Evolutionary conservation across 1,140 invertebrate species (phyloP).

Genomic region (Tenebrio molitor): DNA sequence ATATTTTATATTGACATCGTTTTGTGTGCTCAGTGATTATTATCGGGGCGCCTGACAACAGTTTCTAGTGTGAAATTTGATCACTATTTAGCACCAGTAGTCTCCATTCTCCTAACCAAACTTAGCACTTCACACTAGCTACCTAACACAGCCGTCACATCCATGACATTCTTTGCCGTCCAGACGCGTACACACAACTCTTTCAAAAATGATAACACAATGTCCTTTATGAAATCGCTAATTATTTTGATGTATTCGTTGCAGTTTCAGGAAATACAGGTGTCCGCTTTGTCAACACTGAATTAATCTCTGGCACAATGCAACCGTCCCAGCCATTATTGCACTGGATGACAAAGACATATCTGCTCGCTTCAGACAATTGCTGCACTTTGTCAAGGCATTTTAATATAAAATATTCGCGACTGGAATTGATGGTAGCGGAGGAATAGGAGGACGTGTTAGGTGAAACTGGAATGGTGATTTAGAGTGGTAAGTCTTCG

Average conservation of each 20-base stretch:
- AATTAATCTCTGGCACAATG: conserved; percentile 24
- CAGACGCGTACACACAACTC: not conserved
- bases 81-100: conserved; percentile 40
- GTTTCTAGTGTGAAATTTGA: conserved; percentile 48
- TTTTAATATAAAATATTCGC: conserved; percentile 42
- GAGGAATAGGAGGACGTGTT: conserved; percentile 8
- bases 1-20: conserved; percentile 33
- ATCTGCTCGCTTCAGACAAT: conserved; percentile 42
- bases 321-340: conserved; percentile 33
- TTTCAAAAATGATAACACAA: conserved; percentile 18
- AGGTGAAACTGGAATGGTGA: conserved; percentile 15
- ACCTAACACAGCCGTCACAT: conserved; percentile 46
- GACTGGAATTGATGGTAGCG: conserved; percentile 26
- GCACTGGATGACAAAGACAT: conserved; percentile 37
- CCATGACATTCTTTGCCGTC: conserved; percentile 13
- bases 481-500: conserved; percentile 9
- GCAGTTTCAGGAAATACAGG: conserved; percentile 37
- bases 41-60: conserved; percentile 45
- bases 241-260: conserved; percentile 25
- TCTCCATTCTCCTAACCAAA: conserved; percentile 40
- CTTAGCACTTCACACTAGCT: conserved; percentile 46
- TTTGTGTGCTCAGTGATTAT: conserved; percentile 43
- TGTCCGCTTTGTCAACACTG: conserved; percentile 36
- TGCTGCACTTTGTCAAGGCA: conserved; percentile 26
- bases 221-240: conserved; percentile 16